Conservation (phyloP, 2,888 invertebrate genomes). For the Drosophila cyrtoloma region DNA sequence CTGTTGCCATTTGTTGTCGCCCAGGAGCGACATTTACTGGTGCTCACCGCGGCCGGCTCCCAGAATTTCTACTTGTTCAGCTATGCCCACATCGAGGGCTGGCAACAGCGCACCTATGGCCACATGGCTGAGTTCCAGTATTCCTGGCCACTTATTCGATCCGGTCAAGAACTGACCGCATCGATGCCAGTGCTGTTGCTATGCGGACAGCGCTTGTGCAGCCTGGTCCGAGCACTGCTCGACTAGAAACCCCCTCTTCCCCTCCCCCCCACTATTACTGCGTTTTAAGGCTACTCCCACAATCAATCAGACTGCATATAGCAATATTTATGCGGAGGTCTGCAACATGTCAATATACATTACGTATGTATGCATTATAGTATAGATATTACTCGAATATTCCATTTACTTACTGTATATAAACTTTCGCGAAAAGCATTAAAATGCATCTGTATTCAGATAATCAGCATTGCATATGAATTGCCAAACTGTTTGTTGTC, state of each 20-base stretch:
- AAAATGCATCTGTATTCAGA: background rate
- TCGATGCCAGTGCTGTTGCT: conserved; percentile 58
- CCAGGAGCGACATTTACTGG: conserved; percentile 69
- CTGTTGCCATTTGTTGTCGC: conserved; percentile 68
- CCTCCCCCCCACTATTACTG: background rate
- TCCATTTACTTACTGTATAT: background rate
- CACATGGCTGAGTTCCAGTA: conserved; percentile 72
- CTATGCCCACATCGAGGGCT: conserved; percentile 77
- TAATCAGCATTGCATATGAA: background rate
- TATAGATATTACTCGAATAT: background rate
- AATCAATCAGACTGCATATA: background rate
- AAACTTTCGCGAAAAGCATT: no score
- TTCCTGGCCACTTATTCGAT: conserved; percentile 67
- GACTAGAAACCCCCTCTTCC: conserved; percentile 12
- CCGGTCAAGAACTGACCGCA: conserved; percentile 16
- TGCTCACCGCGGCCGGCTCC: conserved; percentile 65
- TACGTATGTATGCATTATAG: background rate
- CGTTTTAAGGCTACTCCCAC: background rate
- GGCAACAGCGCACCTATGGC: conserved; percentile 77
- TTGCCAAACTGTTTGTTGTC: background rate
- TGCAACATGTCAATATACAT: background rate
- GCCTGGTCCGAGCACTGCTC: conserved; percentile 63
- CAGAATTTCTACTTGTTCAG: conserved; percentile 77
- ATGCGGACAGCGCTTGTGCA: conserved; percentile 65
- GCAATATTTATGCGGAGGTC: background rate